A percentile compares a stretch with the other conserved stretches of the same genome.
Evolutionary conservation across 2,113 vertebrate genomes (phyloP).

Genomic region (Nesoenas mayeri): DNA sequence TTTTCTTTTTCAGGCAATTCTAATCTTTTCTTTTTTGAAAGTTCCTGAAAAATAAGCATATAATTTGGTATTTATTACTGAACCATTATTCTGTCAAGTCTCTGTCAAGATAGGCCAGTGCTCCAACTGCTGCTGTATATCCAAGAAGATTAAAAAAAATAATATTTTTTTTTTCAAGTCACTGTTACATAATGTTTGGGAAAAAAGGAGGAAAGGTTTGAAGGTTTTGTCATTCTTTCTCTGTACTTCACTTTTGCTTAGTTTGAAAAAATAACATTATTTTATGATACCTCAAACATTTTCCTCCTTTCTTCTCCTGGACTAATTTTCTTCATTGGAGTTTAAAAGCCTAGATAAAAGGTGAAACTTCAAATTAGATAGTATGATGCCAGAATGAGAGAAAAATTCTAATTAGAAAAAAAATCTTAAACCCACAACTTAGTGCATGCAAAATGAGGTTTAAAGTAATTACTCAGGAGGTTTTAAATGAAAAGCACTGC

Average conservation of each 20-base stretch:
- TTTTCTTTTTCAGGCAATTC: conserved; percentile 88
- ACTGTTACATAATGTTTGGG: not conserved
- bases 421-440: not conserved
- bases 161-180: not conserved
- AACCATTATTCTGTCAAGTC: not conserved
- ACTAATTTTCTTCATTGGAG: conserved; percentile 83
- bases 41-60: conserved; percentile 80
- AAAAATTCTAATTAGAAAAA: not conserved
- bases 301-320: conserved; percentile 87
- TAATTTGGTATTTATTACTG: conserved; percentile 11
- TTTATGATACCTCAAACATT: conserved; percentile 86
- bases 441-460: not conserved
- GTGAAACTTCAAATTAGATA: conserved; percentile 82
- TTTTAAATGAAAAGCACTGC: not conserved
- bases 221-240: conserved; percentile 32
- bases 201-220: conserved; percentile 74
- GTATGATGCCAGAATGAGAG: not conserved
- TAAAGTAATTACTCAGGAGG: not conserved
- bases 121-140: not conserved
- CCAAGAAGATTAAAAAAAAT: not conserved
- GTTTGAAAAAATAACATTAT: conserved; percentile 56
- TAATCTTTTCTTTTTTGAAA: conserved; percentile 81
- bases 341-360: conserved; percentile 85
- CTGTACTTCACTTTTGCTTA: conserved; percentile 15
- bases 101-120: conserved; percentile 3